phyloP scores from a whole-genome alignment of 2,113 vertebrate species.

The Delphinus delphis region DNA sequence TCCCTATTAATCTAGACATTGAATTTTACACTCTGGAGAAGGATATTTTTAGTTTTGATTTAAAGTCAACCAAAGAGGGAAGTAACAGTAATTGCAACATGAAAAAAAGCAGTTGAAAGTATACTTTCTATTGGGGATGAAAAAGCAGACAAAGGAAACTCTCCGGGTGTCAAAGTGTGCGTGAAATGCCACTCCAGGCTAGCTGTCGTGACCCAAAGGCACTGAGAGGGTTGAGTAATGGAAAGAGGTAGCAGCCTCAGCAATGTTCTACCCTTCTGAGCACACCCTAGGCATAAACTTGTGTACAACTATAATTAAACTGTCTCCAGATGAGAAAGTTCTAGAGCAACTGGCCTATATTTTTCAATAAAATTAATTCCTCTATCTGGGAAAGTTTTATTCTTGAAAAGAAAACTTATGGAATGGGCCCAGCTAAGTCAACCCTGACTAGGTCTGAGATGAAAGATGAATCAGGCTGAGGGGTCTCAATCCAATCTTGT shows the following conservation, averaged over 20 bases:
- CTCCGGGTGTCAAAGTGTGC: not conserved
- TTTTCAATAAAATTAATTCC: not conserved
- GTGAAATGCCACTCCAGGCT: not conserved
- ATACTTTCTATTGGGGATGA: not conserved
- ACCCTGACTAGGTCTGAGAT: not conserved
- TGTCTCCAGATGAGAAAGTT: not conserved
- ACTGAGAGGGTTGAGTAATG: not conserved
- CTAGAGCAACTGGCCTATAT: not conserved
- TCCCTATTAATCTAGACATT: not conserved
- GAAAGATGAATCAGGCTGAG: not conserved
- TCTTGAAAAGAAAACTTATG: constrained; percentile 19
- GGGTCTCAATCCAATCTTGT: constrained; percentile 32
- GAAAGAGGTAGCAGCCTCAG: not conserved
- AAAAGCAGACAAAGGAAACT: not conserved
- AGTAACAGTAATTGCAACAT: not conserved
- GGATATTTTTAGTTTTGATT: not conserved
- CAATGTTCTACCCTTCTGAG: too few species aligned
- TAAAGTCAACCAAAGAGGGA: constrained; percentile 16
- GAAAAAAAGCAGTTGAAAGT: not conserved
- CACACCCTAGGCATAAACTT: not conserved
- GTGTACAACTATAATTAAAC: not conserved
- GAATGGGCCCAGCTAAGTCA: not conserved
- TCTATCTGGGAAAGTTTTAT: constrained; percentile 19
- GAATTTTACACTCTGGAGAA: not conserved
- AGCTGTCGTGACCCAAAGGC: not conserved